phyloP scores from a whole-genome alignment of 2,113 vertebrate genomes.

The Plotosus lineatus region DNA sequence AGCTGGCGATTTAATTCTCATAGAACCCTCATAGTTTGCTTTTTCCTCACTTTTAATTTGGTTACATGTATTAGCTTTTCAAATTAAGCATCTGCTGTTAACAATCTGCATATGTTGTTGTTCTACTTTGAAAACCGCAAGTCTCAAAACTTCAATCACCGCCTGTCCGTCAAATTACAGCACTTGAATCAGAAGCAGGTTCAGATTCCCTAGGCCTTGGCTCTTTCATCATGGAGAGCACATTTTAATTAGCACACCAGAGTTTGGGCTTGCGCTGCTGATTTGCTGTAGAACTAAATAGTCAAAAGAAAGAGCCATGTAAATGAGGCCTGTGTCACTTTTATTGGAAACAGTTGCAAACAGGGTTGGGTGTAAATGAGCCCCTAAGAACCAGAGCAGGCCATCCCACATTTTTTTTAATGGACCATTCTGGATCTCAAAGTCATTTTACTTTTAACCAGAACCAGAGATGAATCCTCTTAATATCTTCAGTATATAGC shows the following conservation, averaged over 20 bases:
- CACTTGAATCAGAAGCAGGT: constrained; percentile 70
- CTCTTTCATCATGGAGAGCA: constrained; percentile 63
- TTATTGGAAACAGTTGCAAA: constrained; percentile 58
- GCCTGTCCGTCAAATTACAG: constrained; percentile 65
- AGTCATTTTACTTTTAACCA: too few relatives aligned
- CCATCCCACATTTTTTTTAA: too few relatives aligned
- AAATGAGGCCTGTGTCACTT: constrained; percentile 55
- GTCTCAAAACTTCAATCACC: constrained; percentile 69
- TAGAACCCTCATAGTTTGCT: constrained; percentile 59
- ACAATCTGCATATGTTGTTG: constrained; percentile 67
- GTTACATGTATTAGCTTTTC: constrained; percentile 61
- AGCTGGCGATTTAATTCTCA: constrained; percentile 54
- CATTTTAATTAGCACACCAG: constrained; percentile 67
- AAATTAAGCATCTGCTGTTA: constrained; percentile 70
- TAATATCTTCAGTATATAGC: too few relatives aligned
- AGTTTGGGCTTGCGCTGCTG: constrained; percentile 48
- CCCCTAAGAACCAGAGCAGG: background rate
- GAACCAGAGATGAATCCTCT: too few relatives aligned
- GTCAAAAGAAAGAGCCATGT: constrained; percentile 51
- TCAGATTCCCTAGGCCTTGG: constrained; percentile 63
- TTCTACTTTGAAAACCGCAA: constrained; percentile 67
- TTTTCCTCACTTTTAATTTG: constrained; percentile 59
- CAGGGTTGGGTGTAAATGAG: background rate
- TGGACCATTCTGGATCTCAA: too few relatives aligned
- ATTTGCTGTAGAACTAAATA: constrained; percentile 64